Base-by-base conservation (phyloP, 2,888 invertebrate genomes). In the Drosophila macrothrix region DNA sequence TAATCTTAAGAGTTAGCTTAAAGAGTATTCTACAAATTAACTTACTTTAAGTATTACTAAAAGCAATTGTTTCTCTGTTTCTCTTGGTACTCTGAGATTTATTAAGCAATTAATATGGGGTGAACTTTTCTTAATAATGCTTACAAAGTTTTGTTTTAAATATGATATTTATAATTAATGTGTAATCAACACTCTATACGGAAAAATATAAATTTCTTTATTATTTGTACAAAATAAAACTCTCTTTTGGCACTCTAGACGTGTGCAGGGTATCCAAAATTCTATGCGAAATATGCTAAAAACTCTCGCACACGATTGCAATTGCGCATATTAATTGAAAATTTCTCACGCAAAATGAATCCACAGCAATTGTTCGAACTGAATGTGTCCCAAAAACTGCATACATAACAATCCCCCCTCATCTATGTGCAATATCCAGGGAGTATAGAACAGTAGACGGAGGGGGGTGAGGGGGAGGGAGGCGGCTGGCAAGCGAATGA, bases 281-380 rank as follows among this genome's bases (percentile, higher is more conserved):
- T 69, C 80, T 61, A 82, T 88, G 67, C 80, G 61, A 85, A 82
- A 90, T 85, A 88, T 88, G 76, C 80, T 68, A 84, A 82, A 75
- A 75, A 79, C 75, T 82, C 67, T 74, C 60, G 76, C 83, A 71
- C 55, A 77, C 78, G 73, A 78, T 87, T 76, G 76, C 84, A 82
- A 89, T 84, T 90, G 78, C 88, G 84, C 91, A 88, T 88, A 90
- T 88, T 88, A 88, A 88, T 88, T 88, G 88, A 88, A 88, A 89
- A 88, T 88, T 87, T 88, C 85, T 77, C 84, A 76, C 90, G 82
- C 79, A 86, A 86, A 82, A 85, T 82, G 78, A 78, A 82, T 78
- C 61, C 82, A 65, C 33, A 67, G 74, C 74, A 78, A 82, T 78
- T 78, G 78, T 82, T 78, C 82, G 67, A 64, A 72, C 72, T 53